These are phyloP conservation scores for Sigmodon hispidus DNA, from an alignment of 2,113 vertebrate genomes.

Conservation along the genomic window DNA sequence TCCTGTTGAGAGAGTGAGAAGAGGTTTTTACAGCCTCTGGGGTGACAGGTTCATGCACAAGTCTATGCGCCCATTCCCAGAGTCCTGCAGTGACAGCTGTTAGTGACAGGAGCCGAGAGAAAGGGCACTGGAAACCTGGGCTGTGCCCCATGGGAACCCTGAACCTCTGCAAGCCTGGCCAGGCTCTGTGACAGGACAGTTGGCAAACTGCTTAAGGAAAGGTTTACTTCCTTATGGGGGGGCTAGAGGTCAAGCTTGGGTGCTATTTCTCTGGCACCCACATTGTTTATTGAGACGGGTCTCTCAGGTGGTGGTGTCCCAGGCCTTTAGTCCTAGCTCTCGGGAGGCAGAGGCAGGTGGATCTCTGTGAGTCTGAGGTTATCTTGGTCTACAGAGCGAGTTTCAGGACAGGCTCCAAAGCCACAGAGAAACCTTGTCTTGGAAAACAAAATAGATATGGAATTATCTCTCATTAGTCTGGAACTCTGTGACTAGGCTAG, in stretches of 20 bases:
- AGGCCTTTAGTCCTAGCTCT: too few relatives aligned
- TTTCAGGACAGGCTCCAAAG: too few relatives aligned
- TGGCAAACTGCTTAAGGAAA: not conserved
- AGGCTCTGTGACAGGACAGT: not conserved
- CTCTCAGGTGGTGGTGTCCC: too few relatives aligned
- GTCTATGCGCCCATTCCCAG: not conserved
- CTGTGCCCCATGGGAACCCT: not conserved
- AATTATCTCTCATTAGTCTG: not conserved
- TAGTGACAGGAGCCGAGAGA: not conserved
- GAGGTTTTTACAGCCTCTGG: not conserved
- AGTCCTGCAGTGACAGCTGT: not conserved
- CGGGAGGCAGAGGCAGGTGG: too few relatives aligned
- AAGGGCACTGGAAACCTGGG: accelerated
- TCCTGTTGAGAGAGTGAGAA: not conserved
- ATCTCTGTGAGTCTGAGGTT: too few relatives aligned
- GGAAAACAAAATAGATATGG: too few relatives aligned
- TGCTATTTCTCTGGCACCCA: not conserved
- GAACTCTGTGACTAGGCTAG: not conserved
- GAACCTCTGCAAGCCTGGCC: not conserved
- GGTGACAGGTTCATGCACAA: not conserved
- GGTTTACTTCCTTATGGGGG: not conserved
- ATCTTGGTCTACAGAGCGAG: too few relatives aligned
- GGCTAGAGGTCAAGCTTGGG: not conserved
- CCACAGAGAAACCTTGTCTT: too few relatives aligned
- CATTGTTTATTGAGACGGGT: too few relatives aligned